Conservation (phyloP, 1,140 invertebrate species). For the Hypsibius dujardini region DNA sequence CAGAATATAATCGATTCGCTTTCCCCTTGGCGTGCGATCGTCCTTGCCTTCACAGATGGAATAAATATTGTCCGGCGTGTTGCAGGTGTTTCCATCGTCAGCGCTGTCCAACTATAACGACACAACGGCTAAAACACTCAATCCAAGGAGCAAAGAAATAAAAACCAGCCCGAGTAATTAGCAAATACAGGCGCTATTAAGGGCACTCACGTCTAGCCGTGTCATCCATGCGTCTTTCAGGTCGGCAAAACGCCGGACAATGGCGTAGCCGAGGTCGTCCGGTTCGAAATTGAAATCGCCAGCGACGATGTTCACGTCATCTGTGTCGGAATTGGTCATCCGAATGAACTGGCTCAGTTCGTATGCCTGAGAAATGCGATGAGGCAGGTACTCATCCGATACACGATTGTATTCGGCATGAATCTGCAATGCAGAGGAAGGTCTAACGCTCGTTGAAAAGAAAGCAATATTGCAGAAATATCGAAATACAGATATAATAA, state of each 20-base stretch:
- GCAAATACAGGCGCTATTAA: too few species aligned
- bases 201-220: too few species aligned
- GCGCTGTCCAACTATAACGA: conserved; percentile 22
- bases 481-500: neutral
- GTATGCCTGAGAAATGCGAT: conserved; percentile 74
- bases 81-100: conserved; percentile 47
- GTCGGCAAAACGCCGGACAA: conserved; percentile 37
- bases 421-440: conserved; percentile 40
- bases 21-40: conserved; percentile 48
- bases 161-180: too few species aligned
- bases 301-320: conserved; percentile 63
- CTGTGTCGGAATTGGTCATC: conserved; percentile 49
- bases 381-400: conserved; percentile 70
- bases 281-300: conserved; percentile 85
- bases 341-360: conserved; percentile 77
- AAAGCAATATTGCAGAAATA: too few species aligned
- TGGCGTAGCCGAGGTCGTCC: conserved; percentile 55
- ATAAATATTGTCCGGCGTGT: conserved; percentile 63
- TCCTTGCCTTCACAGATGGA: conserved; percentile 40
- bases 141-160: too few species aligned
- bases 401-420: conserved; percentile 80
- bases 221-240: conserved; percentile 37
- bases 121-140: neutral
- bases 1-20: conserved; percentile 76
- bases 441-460: neutral